Percentiles rank a stretch among this genome's conserved stretches.
These are phyloP conservation scores for Contarinia nasturtii DNA, from an alignment of 1,140 invertebrate species.

Conservation along the genomic window DNA sequence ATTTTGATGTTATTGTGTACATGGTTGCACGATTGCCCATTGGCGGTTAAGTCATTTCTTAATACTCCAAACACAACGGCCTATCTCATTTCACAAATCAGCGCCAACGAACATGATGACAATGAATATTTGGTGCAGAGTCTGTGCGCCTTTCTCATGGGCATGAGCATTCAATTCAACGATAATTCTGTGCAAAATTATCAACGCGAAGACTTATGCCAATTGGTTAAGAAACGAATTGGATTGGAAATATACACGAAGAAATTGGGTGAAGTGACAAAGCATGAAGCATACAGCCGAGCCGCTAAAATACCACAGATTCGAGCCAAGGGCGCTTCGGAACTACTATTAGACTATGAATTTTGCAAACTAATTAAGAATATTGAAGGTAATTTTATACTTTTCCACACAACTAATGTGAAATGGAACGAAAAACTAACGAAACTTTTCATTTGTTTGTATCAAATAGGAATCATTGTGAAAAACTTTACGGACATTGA, in stretches of 20 bases:
- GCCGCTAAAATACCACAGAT: slow-evolving; percentile 88
- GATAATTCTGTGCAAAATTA: slow-evolving; percentile 67
- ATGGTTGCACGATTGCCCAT: slow-evolving; percentile 74
- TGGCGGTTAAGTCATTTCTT: slow-evolving; percentile 70
- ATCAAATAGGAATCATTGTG: slow-evolving; percentile 14
- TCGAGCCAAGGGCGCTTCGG: slow-evolving; percentile 46
- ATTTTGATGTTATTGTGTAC: slow-evolving; percentile 76
- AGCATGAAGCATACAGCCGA: slow-evolving; percentile 77
- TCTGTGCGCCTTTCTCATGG: slow-evolving; percentile 85
- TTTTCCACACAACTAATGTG: neutral
- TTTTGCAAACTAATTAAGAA: slow-evolving; percentile 80
- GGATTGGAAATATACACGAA: slow-evolving; percentile 78
- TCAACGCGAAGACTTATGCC: slow-evolving; percentile 55
- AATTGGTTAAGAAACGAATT: slow-evolving; percentile 73
- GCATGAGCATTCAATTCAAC: slow-evolving; percentile 83
- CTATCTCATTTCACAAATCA: slow-evolving; percentile 60
- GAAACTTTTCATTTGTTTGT: neutral
- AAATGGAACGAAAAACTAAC: neutral
- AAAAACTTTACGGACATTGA: slow-evolving; percentile 19
- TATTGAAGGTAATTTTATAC: slow-evolving; percentile 37
- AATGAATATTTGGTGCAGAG: slow-evolving; percentile 76
- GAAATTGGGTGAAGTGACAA: slow-evolving; percentile 67
- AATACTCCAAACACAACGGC: slow-evolving; percentile 68
- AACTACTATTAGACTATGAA: slow-evolving; percentile 85
- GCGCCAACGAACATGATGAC: slow-evolving; percentile 65